Evolutionary conservation across 2,888 invertebrate genomes (phyloP).

Genomic region (Norana najaformis): DNA sequence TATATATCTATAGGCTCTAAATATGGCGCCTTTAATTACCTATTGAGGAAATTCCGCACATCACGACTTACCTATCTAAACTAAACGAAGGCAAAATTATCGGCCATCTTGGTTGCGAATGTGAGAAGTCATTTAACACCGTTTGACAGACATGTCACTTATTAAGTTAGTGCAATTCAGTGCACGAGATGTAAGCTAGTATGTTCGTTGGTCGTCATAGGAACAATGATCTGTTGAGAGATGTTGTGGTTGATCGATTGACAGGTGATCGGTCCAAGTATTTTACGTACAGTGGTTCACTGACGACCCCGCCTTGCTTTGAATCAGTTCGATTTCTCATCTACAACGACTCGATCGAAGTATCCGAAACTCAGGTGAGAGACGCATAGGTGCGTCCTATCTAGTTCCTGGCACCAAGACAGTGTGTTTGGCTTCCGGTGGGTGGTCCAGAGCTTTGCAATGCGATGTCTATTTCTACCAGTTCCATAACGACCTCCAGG

Average conservation of each 20-base stretch:
- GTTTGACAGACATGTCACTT: not conserved
- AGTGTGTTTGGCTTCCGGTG: not conserved
- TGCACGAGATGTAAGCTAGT: not conserved
- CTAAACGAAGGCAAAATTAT: not conserved
- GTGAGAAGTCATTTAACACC: not conserved
- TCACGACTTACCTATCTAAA: not conserved
- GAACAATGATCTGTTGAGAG: not conserved
- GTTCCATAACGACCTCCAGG: too few species aligned
- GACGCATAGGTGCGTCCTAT: not conserved
- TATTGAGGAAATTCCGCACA: not conserved
- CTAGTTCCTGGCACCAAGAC: not conserved
- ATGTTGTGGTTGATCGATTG: not conserved
- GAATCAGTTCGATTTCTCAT: slow-evolving; percentile 94
- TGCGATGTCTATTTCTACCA: not conserved
- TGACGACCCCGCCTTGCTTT: slow-evolving; percentile 83
- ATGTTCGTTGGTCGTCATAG: not conserved
- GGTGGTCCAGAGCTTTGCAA: not conserved
- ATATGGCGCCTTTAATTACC: not conserved
- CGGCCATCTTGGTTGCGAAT: not conserved
- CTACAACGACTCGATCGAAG: slow-evolving; percentile 82
- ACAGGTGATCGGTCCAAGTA: slow-evolving; percentile 63
- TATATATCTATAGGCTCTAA: too few species aligned
- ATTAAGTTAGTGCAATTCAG: not conserved
- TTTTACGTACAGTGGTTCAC: slow-evolving; percentile 88
- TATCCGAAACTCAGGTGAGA: slow-evolving; percentile 79